Evolutionary conservation across 2,888 invertebrate species (phyloP).

Genomic region (Bellardia bayeri): DNA sequence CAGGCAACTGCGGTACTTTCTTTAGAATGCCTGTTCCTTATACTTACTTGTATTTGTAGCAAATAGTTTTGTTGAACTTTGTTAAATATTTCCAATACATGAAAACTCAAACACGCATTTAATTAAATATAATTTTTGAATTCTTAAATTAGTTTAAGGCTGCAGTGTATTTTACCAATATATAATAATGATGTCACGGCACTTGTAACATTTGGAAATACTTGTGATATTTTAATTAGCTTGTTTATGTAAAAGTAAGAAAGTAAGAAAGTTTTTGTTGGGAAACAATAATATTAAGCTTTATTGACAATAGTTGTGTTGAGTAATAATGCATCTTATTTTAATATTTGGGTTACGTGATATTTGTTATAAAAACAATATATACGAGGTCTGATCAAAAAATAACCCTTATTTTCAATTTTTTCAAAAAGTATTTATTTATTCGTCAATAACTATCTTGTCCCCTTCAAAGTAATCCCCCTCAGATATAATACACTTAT

Average conservation of each 20-base stretch:
- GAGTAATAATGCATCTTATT: background rate
- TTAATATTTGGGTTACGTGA: background rate
- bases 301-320: background rate
- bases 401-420: no score
- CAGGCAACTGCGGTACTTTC: background rate
- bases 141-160: background rate
- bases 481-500: no score
- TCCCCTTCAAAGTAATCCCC: no score
- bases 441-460: no score
- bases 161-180: background rate
- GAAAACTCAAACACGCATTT: background rate
- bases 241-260: background rate
- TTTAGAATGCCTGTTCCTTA: background rate
- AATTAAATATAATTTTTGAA: constrained; percentile 4
- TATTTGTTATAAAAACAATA: no score
- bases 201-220: background rate
- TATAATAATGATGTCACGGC: background rate
- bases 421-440: no score
- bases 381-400: no score
- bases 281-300: background rate
- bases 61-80: constrained; percentile 19
- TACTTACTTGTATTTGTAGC: background rate
- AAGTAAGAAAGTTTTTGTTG: background rate
- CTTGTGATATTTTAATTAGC: constrained; percentile 13
- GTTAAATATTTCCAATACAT: constrained; percentile 5